These are phyloP conservation scores for Lipophrys pholis DNA, from an alignment of 2,113 vertebrate genomes.

Conservation along the genomic window DNA sequence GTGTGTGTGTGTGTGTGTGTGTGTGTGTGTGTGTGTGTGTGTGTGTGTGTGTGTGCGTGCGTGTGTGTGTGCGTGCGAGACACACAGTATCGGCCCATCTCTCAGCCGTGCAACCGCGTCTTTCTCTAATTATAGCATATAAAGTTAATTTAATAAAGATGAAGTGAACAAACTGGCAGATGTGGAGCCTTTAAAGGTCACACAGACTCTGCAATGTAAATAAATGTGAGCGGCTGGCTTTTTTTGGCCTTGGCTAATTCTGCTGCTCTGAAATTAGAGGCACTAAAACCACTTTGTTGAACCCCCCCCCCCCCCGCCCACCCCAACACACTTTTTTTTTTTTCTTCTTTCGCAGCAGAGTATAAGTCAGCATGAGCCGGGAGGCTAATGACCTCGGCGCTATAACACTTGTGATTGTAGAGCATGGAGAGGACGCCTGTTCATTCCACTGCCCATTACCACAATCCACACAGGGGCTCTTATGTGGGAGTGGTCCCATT, in stretches of 20 bases:
- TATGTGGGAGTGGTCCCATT: constrained; percentile 49
- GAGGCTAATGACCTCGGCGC: constrained; percentile 48
- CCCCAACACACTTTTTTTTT: neutral
- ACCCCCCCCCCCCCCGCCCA: neutral
- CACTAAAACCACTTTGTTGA: constrained; percentile 5
- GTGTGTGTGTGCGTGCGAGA: too few species aligned
- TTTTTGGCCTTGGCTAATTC: neutral
- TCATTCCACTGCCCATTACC: constrained; percentile 53
- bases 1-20: too few species aligned
- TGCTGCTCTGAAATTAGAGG: neutral
- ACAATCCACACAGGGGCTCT: constrained; percentile 48
- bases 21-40: neutral
- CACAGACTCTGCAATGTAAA: neutral
- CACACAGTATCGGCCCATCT: neutral
- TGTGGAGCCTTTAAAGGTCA: constrained; percentile 21
- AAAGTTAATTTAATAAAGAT: neutral
- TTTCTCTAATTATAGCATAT: constrained; percentile 1
- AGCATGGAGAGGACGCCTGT: constrained; percentile 23
- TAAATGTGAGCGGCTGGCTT: neutral
- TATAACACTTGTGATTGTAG: constrained; percentile 45
- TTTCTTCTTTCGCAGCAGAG: constrained; percentile 10
- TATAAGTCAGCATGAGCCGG: constrained; percentile 31
- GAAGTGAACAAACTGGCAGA: neutral
- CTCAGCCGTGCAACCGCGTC: neutral
- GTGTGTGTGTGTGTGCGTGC: neutral